Conservation (phyloP, 1,140 invertebrate genomes). For the Hycleus cichorii region DNA sequence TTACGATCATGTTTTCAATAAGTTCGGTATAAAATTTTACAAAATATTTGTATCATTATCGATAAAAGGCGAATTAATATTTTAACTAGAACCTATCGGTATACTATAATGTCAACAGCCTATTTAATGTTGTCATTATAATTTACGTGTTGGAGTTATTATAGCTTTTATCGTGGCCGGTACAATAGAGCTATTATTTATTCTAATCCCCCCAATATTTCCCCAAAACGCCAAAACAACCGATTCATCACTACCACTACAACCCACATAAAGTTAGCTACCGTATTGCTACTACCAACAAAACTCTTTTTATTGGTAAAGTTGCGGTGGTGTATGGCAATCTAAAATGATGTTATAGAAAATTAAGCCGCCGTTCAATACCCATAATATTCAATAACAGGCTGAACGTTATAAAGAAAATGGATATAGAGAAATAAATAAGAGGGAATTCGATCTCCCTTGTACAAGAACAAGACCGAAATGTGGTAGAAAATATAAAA, state of each 20-base stretch:
- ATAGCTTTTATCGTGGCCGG: constrained; percentile 10
- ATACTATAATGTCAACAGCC: constrained; percentile 10
- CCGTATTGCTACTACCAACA: too few relatives aligned
- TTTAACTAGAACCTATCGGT: constrained; percentile 9
- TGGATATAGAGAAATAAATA: too few relatives aligned
- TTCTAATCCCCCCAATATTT: constrained; percentile 14
- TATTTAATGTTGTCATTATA: constrained; percentile 12
- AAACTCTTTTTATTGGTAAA: constrained; percentile 14
- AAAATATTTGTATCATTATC: too few relatives aligned
- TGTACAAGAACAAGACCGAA: too few relatives aligned
- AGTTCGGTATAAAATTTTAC: too few relatives aligned
- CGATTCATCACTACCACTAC: constrained; percentile 7
- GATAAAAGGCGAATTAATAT: constrained; percentile 4
- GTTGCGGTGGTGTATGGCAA: neutral
- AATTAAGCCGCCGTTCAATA: neutral
- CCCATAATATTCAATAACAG: too few relatives aligned
- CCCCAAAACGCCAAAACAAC: constrained; percentile 9
- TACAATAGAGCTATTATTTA: constrained; percentile 15
- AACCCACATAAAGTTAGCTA: too few relatives aligned
- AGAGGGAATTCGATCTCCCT: too few relatives aligned
- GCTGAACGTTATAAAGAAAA: too few relatives aligned
- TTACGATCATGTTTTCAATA: too few relatives aligned
- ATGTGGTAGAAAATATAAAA: too few relatives aligned
- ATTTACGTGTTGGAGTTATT: constrained; percentile 10
- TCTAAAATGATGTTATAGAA: constrained; percentile 12